phyloP scores from a whole-genome alignment of 1,140 invertebrate genomes.

The Polypedilum pembai region DNA sequence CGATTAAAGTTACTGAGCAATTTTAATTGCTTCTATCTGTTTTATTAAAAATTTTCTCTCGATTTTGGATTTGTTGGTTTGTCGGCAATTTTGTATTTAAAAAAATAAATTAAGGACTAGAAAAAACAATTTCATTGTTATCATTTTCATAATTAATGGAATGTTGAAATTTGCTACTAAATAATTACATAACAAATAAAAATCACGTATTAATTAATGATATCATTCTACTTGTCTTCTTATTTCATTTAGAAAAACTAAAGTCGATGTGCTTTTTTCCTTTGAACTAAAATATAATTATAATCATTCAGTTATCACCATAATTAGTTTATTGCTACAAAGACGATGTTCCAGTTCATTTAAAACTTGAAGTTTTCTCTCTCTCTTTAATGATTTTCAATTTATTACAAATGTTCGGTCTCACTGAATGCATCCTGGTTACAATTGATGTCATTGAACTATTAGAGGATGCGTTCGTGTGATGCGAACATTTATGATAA shows the following conservation, averaged over 20 bases:
- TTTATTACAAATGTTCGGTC: slow-evolving; percentile 10
- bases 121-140: slow-evolving; percentile 10
- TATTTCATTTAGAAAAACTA: not conserved
- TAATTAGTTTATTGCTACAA: slow-evolving; percentile 2
- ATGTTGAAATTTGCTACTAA: not conserved
- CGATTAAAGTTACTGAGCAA: not conserved
- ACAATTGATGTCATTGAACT: not conserved
- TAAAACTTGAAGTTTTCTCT: slow-evolving; percentile 25
- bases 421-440: not conserved
- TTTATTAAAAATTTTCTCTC: not conserved
- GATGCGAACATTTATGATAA: slow-evolving; percentile 44
- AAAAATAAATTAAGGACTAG: slow-evolving; percentile 16
- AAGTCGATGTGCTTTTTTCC: slow-evolving; percentile 4
- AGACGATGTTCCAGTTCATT: not conserved
- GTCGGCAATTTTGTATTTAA: not conserved
- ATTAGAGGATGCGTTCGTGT: slow-evolving; percentile 28
- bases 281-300: not conserved
- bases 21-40: slow-evolving; percentile 12
- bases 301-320: not conserved
- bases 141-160: not conserved
- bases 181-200: not conserved
- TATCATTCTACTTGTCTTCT: not conserved
- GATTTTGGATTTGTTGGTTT: no score
- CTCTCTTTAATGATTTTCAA: not conserved
- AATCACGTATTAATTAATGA: not conserved